phyloP scores from a whole-genome alignment of 2,113 vertebrate species.

The Rhadina sibilatrix region DNA sequence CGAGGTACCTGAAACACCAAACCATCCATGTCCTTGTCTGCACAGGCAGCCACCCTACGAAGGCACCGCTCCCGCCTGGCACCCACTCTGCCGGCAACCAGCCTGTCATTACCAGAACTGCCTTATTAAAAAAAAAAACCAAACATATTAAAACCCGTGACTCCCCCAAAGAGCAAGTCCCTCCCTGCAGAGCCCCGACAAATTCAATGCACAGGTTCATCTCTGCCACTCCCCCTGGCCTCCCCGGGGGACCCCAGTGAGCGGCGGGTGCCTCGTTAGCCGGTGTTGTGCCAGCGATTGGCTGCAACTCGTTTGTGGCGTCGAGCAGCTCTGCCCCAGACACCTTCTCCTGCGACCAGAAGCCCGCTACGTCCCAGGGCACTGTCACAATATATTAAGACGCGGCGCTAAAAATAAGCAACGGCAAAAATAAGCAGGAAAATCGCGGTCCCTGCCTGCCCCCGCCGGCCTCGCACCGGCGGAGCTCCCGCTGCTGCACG shows the following conservation, averaged over 20 bases:
- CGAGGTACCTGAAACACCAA: not conserved
- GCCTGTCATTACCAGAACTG: not conserved
- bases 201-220: not conserved
- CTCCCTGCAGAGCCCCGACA: not conserved
- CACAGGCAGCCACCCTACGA: rapidly evolving
- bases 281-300: not conserved
- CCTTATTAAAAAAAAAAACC: not conserved
- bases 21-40: not conserved
- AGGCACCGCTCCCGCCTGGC: rapidly evolving
- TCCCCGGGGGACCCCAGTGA: not conserved
- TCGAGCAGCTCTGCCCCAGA: slow-evolving; percentile 26
- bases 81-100: not conserved
- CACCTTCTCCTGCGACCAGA: not conserved
- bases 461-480: not conserved
- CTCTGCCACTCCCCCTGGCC: not conserved
- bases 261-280: slow-evolving; percentile 5
- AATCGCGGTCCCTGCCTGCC: not conserved
- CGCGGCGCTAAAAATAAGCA: slow-evolving; percentile 36
- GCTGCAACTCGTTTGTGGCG: not conserved
- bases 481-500: not conserved
- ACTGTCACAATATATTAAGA: slow-evolving; percentile 48
- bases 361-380: not conserved
- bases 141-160: not conserved
- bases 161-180: not conserved
- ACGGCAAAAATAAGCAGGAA: not conserved